Evolutionary conservation across 2,797 vertebrate species (phyloP), one percentile per base, ranked within the genome.

Genomic region (Hydrocynus forskahlii): DNA sequence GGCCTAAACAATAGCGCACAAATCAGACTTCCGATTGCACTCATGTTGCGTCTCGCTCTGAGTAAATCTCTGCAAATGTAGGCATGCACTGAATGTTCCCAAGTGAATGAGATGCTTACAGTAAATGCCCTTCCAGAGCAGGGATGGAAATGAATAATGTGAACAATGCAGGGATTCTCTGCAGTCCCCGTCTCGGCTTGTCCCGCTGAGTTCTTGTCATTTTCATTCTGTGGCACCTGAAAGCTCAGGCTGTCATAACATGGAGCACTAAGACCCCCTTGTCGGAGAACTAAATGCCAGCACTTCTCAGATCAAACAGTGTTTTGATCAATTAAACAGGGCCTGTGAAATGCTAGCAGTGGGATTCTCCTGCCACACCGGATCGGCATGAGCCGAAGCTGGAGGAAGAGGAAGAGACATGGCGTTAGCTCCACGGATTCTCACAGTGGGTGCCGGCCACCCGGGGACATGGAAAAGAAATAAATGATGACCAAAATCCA

Each of bases 291-390:
- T 89, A 92, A 91, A 92, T 90, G 89, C 84, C 89, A 89, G 69
- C 77, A 38, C 80, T 75, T 78, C 67, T 80, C 80, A 89, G 87
- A 92, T 91, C 91, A 92, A 90, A 89, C 85, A 85, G 71, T 74
- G 78, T 82, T 45, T 76, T 85, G 88, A 92, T 92, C 89, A 92
- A 90, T 92, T 91, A 88, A 74, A 81, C 76, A 82, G 64, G 87
- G 88, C 88, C 86, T 88, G 87, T 87, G 88, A 92, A 90, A 87
- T 78, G 43, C 82, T 79, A 90, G 87, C 88, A 83, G 85, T 79
- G 82, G 76, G 83, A 83, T 81, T 80, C 83, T 81, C 85, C 89
- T 82, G 84, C 81, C 19, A 78, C 29, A 13, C 48, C 21, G 64
- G 25, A 63, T 35, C 2, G 12, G 55, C 21, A 13, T 10, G 38